phyloP scores from a whole-genome alignment of 2,888 invertebrate species.

The Parnassius smintheus region DNA sequence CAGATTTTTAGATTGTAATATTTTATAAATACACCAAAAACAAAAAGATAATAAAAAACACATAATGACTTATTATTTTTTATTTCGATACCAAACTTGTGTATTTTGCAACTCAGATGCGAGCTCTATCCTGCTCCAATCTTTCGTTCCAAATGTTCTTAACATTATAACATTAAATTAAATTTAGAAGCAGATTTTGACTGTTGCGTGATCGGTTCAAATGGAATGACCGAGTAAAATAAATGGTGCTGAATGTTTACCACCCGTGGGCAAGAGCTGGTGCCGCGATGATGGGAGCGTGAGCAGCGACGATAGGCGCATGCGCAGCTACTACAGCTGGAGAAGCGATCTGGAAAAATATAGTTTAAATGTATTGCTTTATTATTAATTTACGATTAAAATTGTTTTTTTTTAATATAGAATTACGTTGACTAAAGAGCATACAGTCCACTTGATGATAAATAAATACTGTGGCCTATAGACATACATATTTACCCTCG shows the following conservation, averaged over 20 bases:
- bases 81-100: conserved; percentile 45
- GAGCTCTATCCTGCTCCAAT: conserved; percentile 49
- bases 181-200: conserved; percentile 46
- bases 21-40: not conserved
- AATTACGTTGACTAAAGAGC: too few relatives aligned
- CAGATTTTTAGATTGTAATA: too few relatives aligned
- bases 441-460: too few relatives aligned
- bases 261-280: conserved; percentile 63
- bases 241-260: conserved; percentile 42
- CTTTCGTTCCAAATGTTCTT: conserved; percentile 46
- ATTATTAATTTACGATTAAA: too few relatives aligned
- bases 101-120: conserved; percentile 47
- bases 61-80: conserved; percentile 43
- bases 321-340: conserved; percentile 64
- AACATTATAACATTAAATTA: conserved; percentile 53
- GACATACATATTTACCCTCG: too few relatives aligned
- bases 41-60: conserved; percentile 27
- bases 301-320: conserved; percentile 55
- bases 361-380: not conserved
- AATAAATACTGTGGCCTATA: too few relatives aligned
- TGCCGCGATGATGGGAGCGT: conserved; percentile 48
- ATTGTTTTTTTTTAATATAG: too few relatives aligned
- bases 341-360: conserved; percentile 54
- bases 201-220: conserved; percentile 53
- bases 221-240: conserved; percentile 41